Evolutionary conservation across 1,140 invertebrate genomes (phyloP).

Genomic region (Drosophila micromelanica): DNA sequence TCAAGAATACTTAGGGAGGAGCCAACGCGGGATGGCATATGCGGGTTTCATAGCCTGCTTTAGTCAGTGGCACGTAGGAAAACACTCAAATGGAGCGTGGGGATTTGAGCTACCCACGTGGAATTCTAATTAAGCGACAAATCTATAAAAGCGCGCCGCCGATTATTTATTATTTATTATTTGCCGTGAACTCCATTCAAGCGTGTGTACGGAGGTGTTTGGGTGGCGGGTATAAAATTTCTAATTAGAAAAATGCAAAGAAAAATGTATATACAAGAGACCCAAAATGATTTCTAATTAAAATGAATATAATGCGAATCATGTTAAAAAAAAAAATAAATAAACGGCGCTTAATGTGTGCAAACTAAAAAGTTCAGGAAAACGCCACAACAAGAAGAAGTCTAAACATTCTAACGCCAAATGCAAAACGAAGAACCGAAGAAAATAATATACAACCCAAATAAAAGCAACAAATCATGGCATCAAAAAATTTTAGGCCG

Average conservation of each 20-base stretch:
- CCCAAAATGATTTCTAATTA: conserved; percentile 71
- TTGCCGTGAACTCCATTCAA: neutral
- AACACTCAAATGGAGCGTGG: conserved; percentile 17
- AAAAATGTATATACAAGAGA: conserved; percentile 25
- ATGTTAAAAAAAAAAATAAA: conserved; percentile 35
- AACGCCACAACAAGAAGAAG: neutral
- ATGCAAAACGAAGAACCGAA: conserved; percentile 36
- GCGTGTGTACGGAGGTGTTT: neutral
- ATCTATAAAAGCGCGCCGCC: conserved; percentile 53
- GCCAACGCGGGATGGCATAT: neutral
- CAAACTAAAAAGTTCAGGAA: conserved; percentile 48
- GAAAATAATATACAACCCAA: neutral
- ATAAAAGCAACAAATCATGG: conserved; percentile 61
- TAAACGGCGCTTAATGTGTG: conserved; percentile 32
- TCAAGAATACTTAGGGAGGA: conserved; percentile 1
- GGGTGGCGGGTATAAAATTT: conserved; percentile 30
- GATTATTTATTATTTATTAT: conserved; percentile 73
- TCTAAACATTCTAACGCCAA: neutral
- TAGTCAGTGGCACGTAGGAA: conserved; percentile 50
- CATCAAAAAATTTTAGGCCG: conserved; percentile 41
- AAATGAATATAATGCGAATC: conserved; percentile 58
- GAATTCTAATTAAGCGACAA: conserved; percentile 73
- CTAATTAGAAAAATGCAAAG: conserved; percentile 39
- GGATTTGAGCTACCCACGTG: conserved; percentile 30
- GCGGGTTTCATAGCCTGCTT: conserved; percentile 28